Conservation (phyloP, 2,888 invertebrate genomes). For the Sipha maydis region DNA sequence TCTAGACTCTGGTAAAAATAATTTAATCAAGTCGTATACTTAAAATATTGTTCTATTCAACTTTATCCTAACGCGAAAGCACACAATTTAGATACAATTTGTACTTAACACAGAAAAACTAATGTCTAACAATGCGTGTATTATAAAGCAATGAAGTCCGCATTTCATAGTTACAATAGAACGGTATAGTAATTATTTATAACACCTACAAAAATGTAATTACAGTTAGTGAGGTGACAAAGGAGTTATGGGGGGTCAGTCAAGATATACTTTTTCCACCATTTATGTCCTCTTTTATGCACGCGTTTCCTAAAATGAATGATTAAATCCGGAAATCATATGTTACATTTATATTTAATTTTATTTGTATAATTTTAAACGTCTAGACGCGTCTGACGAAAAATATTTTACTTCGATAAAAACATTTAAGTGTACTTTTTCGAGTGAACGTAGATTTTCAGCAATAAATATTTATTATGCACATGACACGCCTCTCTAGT, state of each 20-base stretch:
- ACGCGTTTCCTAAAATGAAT: not conserved
- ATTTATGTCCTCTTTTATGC: not conserved
- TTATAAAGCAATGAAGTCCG: no score
- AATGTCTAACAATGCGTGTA: not conserved
- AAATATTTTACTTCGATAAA: no score
- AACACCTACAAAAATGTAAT: not conserved
- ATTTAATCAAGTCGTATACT: not conserved
- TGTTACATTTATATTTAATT: no score
- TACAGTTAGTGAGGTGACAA: not conserved
- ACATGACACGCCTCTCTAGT: no score
- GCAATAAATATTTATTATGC: no score
- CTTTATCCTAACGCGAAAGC: not conserved
- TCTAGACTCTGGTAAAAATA: constrained; percentile 34
- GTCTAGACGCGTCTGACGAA: no score
- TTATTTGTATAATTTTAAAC: no score
- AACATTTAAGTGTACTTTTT: no score
- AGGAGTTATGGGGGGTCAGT: not conserved
- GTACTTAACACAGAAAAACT: not conserved
- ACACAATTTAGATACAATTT: not conserved
- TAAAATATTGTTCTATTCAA: not conserved
- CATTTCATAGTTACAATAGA: not conserved
- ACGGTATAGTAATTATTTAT: not conserved
- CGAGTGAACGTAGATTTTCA: no score
- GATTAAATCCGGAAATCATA: no score
- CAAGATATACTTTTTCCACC: not conserved